These are phyloP conservation scores for Acronicta aceris DNA, from an alignment of 2,888 invertebrate species.

Conservation along the genomic window DNA sequence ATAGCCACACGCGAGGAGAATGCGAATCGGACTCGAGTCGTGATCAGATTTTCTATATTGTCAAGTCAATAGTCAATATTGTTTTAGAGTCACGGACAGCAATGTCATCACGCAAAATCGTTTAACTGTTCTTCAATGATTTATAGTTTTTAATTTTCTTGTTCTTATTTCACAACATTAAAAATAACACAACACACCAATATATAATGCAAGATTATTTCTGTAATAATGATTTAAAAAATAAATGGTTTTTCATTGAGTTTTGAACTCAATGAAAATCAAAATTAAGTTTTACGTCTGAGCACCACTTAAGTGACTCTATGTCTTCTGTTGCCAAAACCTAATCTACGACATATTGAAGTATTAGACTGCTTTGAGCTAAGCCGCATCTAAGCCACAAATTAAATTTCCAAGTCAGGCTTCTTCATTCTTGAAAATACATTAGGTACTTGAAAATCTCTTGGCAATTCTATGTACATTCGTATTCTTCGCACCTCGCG, in stretches of 20 bases:
- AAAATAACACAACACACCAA: neutral
- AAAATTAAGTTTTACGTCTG: neutral
- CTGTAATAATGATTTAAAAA: too few species aligned
- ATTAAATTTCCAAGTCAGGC: constrained; percentile 50
- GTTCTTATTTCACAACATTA: too few species aligned
- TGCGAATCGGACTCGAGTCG: constrained; percentile 59
- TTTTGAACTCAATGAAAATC: too few species aligned
- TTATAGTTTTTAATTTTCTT: constrained; percentile 13
- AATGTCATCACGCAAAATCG: constrained; percentile 15
- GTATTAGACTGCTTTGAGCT: constrained; percentile 3
- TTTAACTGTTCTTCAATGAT: constrained; percentile 1
- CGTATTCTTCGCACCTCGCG: constrained; percentile 61
- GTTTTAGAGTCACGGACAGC: constrained; percentile 17
- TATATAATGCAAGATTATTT: too few species aligned
- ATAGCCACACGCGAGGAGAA: constrained; percentile 64
- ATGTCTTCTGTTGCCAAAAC: neutral
- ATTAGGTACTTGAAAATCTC: constrained; percentile 50
- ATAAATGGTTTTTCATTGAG: too few species aligned
- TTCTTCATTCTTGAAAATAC: constrained; percentile 14
- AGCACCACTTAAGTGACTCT: neutral
- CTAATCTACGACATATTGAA: neutral
- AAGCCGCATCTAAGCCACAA: constrained; percentile 12
- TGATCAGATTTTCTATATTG: constrained; percentile 63
- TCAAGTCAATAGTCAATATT: constrained; percentile 58
- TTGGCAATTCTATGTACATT: constrained; percentile 55